Conservation (phyloP, 2,113 vertebrate species). For the Cochlearius cochlearius region DNA sequence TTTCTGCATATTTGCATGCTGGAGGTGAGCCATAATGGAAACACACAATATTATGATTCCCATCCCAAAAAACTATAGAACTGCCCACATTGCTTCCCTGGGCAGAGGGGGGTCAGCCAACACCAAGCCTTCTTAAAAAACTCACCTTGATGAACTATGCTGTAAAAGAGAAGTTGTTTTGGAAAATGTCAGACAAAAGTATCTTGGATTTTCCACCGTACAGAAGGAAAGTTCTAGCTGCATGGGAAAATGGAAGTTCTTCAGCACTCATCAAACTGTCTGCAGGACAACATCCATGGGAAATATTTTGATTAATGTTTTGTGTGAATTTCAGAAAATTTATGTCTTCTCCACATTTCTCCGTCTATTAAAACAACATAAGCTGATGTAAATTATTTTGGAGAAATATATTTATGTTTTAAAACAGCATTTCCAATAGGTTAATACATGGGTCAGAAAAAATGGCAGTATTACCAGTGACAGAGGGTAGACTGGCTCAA, state of each 20-base stretch:
- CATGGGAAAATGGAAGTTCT: not conserved
- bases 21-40: not conserved
- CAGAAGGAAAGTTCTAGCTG: not conserved
- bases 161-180: not conserved
- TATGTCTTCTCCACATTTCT: not conserved
- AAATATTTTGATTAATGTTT: not conserved
- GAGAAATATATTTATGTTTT: not conserved
- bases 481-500: not conserved
- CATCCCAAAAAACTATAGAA: not conserved
- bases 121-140: not conserved
- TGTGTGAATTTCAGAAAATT: not conserved
- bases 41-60: not conserved
- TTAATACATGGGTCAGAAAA: not conserved
- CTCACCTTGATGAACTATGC: not conserved
- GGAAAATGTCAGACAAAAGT: not conserved
- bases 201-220: not conserved
- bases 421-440: not conserved
- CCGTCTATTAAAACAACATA: not conserved
- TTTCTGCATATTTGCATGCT: not conserved
- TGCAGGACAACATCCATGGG: not conserved
- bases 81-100: not conserved
- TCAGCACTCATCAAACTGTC: not conserved
- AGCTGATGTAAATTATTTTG: not conserved
- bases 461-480: not conserved
- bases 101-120: not conserved